Base-by-base conservation (phyloP, 1,140 invertebrate species). In the Drosophila fuyamai region DNA sequence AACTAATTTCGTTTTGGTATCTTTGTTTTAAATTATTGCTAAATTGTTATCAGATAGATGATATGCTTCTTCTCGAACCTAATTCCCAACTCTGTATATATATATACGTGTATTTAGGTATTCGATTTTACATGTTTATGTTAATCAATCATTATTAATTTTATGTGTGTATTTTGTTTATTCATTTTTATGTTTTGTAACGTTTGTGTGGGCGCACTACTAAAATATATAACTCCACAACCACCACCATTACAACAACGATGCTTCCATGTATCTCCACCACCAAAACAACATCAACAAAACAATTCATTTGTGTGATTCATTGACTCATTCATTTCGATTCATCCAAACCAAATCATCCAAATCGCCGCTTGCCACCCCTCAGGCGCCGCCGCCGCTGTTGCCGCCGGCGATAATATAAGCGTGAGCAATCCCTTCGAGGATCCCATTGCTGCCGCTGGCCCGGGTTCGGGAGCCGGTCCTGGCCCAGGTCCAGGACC, bases 401-500 rank as follows among this genome's bases (percentile, higher is more conserved):
- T 75, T 74, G 67, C 76, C 77, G 65, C 93, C 93, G 94, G 94
- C 93, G 95, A 96, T 94, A 96, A 96, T 93, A 94, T 96, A 88
- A 96, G 94, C 94, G 95, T 96, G 90, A 96, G 95, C 91, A 97
- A 96, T 94, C 96, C 96, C 72, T 97, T 97, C 94, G 96, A 97
- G 93, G 96, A 96, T 94, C 94, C 95, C 79, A 94, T 93, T 83
- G 93, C 93, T 76, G 80, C 66, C 47, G 62, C 18, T 66, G 62
- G 62, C 10, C 58, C 58, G 18, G 85, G 81, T 44, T 71, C 48
- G 27, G 73, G 54, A 44, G 41, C 67, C 57, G 82, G 65, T 60
- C 62, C 62, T 53, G 78, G 40, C n/a, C 63, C 63, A 51, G 71
- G 46, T 56, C 59, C 40, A 58, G 63, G 58, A 46, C 50, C 63